Percentiles rank a stretch among this genome's conserved stretches.
Evolutionary conservation across 2,113 vertebrate species (phyloP).

Genomic region (Petrocephalus zakoni): DNA sequence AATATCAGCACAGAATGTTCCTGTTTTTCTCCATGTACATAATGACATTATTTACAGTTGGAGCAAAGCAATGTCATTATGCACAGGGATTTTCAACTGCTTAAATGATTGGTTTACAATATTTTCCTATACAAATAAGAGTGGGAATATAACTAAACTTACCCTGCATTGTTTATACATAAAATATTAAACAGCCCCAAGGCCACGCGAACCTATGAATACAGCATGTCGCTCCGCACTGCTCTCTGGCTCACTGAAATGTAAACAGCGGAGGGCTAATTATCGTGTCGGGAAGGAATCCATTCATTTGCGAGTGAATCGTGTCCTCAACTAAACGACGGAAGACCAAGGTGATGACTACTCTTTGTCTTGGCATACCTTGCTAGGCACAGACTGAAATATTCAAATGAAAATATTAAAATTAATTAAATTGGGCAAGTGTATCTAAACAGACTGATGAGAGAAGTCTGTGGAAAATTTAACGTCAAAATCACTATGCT

Average conservation of each 20-base stretch:
- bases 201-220: neutral
- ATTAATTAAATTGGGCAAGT: neutral
- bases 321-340: neutral
- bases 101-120: slow-evolving; percentile 15
- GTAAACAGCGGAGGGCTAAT: neutral
- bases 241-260: neutral
- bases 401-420: neutral
- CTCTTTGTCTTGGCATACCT: neutral
- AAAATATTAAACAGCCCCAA: slow-evolving; percentile 20
- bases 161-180: slow-evolving; percentile 4
- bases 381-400: neutral
- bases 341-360: neutral
- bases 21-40: neutral
- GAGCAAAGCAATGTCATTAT: slow-evolving; percentile 2
- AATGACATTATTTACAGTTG: neutral
- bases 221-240: neutral
- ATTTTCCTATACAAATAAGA: slow-evolving; percentile 20
- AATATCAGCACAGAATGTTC: slow-evolving; percentile 11
- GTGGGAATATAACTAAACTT: neutral
- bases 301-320: neutral
- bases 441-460: neutral
- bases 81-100: neutral
- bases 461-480: neutral
- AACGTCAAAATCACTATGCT: neutral
- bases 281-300: neutral